A percentile compares a stretch with the other conserved stretches of the same genome.
Conservation (phyloP, 2,888 invertebrate genomes). For the Lasiommata megera region DNA sequence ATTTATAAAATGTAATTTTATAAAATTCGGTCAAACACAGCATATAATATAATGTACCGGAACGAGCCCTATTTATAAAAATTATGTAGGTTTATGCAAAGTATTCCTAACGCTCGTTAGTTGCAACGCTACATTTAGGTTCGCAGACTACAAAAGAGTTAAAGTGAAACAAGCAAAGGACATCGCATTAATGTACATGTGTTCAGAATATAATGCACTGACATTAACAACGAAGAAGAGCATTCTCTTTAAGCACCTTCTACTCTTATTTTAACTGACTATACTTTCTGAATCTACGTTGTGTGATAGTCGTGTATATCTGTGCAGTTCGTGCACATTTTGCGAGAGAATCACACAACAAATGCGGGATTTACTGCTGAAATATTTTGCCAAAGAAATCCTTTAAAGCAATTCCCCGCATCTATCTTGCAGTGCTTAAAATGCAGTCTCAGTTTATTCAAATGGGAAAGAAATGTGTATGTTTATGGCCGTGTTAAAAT, state of each 20-base stretch:
- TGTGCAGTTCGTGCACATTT: slow-evolving; percentile 8
- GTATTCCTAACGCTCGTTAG: slow-evolving; percentile 1
- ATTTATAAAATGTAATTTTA: no score
- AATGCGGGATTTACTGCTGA: slow-evolving; percentile 16
- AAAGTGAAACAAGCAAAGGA: slow-evolving; percentile 13
- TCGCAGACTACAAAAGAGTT: slow-evolving; percentile 16
- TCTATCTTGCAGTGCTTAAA: neutral
- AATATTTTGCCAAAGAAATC: slow-evolving; percentile 12
- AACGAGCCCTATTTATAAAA: neutral
- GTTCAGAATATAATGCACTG: slow-evolving; percentile 16
- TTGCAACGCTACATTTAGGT: slow-evolving; percentile 3
- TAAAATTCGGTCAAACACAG: neutral
- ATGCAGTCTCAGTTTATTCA: neutral
- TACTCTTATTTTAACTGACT: slow-evolving; percentile 10
- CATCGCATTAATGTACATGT: slow-evolving; percentile 13
- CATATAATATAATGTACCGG: neutral
- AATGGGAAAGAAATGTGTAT: neutral
- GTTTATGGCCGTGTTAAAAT: neutral
- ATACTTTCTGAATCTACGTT: slow-evolving; percentile 11
- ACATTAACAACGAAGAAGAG: slow-evolving; percentile 12
- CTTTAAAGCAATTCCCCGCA: slow-evolving; percentile 11
- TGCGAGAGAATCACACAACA: slow-evolving; percentile 2
- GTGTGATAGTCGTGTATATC: slow-evolving; percentile 5
- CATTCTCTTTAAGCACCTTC: slow-evolving; percentile 12
- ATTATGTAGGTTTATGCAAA: neutral